A percentile compares a stretch with the other conserved stretches of the same genome.
Evolutionary conservation across 2,797 vertebrate species (phyloP).

Genomic region (Phoxinus dragarum): DNA sequence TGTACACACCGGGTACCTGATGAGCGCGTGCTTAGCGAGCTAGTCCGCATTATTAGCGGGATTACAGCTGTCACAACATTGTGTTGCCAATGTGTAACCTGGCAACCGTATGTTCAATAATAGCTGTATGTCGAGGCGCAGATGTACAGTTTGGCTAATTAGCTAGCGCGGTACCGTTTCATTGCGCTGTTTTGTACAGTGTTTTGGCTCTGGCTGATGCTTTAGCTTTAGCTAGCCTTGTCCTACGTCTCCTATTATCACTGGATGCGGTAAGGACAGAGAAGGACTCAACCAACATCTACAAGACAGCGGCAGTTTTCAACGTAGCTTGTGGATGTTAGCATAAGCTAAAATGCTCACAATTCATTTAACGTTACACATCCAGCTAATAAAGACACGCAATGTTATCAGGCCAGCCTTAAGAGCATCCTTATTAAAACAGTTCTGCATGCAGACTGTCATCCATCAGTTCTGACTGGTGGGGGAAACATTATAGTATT

Average conservation of each 20-base stretch:
- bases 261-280: constrained; percentile 22
- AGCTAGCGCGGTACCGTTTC: constrained; percentile 4
- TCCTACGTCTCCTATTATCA: constrained; percentile 2
- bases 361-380: neutral
- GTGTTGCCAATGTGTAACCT: neutral
- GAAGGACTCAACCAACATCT: neutral
- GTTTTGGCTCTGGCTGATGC: constrained; percentile 23
- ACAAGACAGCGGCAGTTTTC: neutral
- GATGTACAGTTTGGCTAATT: neutral
- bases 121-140: neutral
- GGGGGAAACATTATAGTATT: neutral
- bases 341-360: neutral
- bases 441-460: neutral
- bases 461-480: neutral
- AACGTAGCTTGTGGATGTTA: constrained; percentile 19
- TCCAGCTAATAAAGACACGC: constrained; percentile 13
- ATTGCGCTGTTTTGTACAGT: constrained; percentile 23
- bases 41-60: constrained; percentile 42
- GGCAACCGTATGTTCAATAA: constrained; percentile 6
- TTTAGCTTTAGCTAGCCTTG: constrained; percentile 43
- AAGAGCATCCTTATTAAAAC: constrained; percentile 11
- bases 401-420: neutral
- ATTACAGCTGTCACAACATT: constrained; percentile 44
- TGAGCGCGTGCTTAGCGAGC: neutral
- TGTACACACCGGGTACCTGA: constrained; percentile 21